Conservation (phyloP, 2,113 vertebrate genomes). For the Clarias gariepinus region DNA sequence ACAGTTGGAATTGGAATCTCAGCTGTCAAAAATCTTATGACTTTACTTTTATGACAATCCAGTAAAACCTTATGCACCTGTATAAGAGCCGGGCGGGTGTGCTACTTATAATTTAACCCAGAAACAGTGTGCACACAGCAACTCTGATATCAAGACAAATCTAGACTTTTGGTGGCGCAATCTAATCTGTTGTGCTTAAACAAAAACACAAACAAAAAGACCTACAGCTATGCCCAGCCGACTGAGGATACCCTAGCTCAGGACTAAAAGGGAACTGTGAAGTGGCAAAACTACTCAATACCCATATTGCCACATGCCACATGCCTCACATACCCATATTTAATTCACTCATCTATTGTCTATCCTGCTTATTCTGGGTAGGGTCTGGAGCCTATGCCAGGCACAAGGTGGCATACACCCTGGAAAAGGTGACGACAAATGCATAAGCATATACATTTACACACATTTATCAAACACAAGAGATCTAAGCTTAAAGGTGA, state of each 20-base stretch:
- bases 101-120: background rate
- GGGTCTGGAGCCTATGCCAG: background rate
- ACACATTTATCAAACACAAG: background rate
- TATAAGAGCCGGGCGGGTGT: background rate
- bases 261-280: no score
- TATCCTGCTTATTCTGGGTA: no score
- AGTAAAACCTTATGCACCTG: background rate
- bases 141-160: background rate
- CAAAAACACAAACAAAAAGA: background rate
- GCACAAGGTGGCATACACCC: no score
- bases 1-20: background rate
- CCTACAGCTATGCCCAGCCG: background rate
- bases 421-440: no score
- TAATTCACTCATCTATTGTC: no score
- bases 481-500: no score
- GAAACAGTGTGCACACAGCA: background rate
- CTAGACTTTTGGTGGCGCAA: background rate
- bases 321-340: no score
- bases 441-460: background rate
- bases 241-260: no score
- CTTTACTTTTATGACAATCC: background rate
- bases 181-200: background rate
- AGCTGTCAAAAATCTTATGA: background rate
- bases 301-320: no score
- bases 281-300: no score